Evolutionary conservation across 2,888 invertebrate species (phyloP), one percentile per base, ranked within the genome.

Genomic region (Nephrocerus scutellatus): DNA sequence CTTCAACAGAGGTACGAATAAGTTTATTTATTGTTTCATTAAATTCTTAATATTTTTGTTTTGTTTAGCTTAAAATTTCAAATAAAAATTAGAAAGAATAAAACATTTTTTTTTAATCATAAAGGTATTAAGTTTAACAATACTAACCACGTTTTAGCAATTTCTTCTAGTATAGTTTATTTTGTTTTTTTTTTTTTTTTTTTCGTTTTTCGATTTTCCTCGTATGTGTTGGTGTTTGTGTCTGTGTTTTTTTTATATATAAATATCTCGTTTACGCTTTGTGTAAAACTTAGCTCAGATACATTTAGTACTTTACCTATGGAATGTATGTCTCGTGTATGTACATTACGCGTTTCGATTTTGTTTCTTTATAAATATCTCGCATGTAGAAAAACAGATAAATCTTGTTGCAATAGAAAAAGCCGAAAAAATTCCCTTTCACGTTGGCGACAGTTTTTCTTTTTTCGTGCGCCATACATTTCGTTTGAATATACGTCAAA

Each of bases 261-360:
- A 46, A 46, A 18, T 34, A 20, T 34, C 13, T 16, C 10, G 24
- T 42, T 46, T 39, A 48, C 39, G 43, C 48, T 15, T 48, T 46
- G 44, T 51, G 49, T 52, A 50, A 52, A 52, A 51, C 48, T 46
- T 51, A 52, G 51, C 51, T 50, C 50, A 49, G 40, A 43, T 49
- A 43, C 43, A 46, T 40, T 36, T 42, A 39, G 36, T 22, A 41
- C 30, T 44, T 15, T 37, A 36, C 30, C 16, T 38, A 23, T 39
- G 31, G 14, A 33, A 43, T 33, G 36, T 28, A 39, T 44, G 36
- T 36, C 38, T 38, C 26, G 25, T 39, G 15, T 41, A 44, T 41
- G 43, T 43, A 48, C 47, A 48, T 38, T 41, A 39, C 24, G 35
- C 39, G 43, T 42, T 39, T 39, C 39, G 45, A 49, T 44, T 35